Conservation (phyloP, 2,113 vertebrate species). For the Lota lota region DNA sequence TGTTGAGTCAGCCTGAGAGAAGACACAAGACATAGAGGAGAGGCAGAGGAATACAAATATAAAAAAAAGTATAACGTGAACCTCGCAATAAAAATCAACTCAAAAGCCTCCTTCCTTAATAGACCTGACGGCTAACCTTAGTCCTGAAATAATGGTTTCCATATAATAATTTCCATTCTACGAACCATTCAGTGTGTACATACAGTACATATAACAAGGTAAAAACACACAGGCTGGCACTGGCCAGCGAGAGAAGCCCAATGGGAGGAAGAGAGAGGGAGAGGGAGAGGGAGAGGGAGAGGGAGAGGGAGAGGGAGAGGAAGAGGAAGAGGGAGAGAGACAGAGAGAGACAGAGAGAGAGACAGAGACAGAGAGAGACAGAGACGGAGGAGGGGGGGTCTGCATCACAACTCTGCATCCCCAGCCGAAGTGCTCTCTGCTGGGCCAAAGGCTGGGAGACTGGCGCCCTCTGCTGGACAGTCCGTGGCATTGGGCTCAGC, state of each 20-base stretch:
- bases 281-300: no score
- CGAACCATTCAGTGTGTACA: slow-evolving; percentile 38
- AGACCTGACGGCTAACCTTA: slow-evolving; percentile 36
- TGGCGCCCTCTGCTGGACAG: slow-evolving; percentile 57
- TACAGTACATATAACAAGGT: slow-evolving; percentile 40
- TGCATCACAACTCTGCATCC: slow-evolving; percentile 54
- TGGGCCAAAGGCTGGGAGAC: slow-evolving; percentile 23
- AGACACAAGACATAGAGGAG: not conserved
- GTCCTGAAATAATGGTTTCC: slow-evolving; percentile 58
- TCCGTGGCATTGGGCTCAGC: slow-evolving; percentile 11
- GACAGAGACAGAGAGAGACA: no score
- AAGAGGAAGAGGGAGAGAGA: no score
- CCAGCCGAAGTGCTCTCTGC: slow-evolving; percentile 24
- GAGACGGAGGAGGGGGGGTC: not conserved
- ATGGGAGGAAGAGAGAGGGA: no score
- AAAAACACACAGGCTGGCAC: slow-evolving; percentile 49
- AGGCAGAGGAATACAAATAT: slow-evolving; percentile 42
- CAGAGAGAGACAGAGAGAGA: slow-evolving; percentile 11
- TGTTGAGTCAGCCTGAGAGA: slow-evolving; percentile 61
- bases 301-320: not conserved
- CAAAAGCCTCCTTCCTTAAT: slow-evolving; percentile 38
- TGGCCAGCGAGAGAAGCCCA: slow-evolving; percentile 5
- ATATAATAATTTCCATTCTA: slow-evolving; percentile 37
- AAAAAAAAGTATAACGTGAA: slow-evolving; percentile 36
- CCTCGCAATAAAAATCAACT: slow-evolving; percentile 39